Base-by-base conservation (phyloP, 1,140 invertebrate genomes). In the Bombus sibiricus region DNA sequence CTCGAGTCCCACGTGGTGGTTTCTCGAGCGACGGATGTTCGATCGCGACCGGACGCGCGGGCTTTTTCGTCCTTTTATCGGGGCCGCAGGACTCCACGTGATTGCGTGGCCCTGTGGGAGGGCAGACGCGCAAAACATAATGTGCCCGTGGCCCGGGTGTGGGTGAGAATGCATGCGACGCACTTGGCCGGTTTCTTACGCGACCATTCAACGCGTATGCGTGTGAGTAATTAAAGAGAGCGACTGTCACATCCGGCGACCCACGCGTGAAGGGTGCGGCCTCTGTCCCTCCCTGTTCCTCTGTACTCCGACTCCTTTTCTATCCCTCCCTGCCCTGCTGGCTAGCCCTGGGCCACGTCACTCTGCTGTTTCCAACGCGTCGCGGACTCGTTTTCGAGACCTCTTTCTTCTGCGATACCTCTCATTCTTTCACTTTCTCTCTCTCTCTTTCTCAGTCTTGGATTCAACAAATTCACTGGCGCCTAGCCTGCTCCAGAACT, bases 201-300 rank as follows among this genome's bases (percentile, higher is more conserved):
- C 86, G 89, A 78, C 83, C 86, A 81, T 86, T 83, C 86, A 82
- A 80, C 83, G 88, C 81, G 79, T 92, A 90, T 92, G 92, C 93
- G 93, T 93, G 94, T 93, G 93, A 95, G 94, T 95, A 95, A 95
- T 95, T 95, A 95, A 95, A 95, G 93, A 94, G 94, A 94, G 94
- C 94, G 94, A 94, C 94, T 94, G 94, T 94, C 93, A 94, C 94
- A 95, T 95, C 94, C 94, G 94, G 94, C 94, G 94, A 94, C 94
- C 94, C 94, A 95, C 94, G 94, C 94, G 92, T 93, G 76, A 92
- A 95, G 94, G 94, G 94, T 95, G 94, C 94, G 94, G 94, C 94
- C 89, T 77, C 88, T 81, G 86, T 78, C 71, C 66, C 59, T 80
- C 88, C 68, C 74, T 81, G 81, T 84, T 32, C 69, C 83, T 76